These are phyloP conservation scores for Achlya flavicornis DNA, from an alignment of 2,888 invertebrate species.

Conservation along the genomic window DNA sequence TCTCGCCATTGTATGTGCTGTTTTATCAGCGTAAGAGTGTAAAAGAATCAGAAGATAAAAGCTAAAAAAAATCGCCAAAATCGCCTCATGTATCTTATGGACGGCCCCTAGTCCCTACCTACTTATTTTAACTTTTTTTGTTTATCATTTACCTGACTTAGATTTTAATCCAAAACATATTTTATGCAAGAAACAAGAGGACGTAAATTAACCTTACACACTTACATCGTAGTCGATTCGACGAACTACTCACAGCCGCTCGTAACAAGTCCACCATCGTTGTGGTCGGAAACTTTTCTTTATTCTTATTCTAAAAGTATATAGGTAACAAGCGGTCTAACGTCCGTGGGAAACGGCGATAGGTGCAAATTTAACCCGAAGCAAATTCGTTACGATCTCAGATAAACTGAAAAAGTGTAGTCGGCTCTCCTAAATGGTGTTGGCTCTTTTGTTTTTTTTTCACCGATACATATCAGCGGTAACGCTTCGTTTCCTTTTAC, in stretches of 20 bases:
- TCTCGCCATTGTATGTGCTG: too few relatives aligned
- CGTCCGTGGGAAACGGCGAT: conserved; percentile 59
- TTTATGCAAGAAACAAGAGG: neutral
- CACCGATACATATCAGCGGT: conserved; percentile 50
- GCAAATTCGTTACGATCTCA: conserved; percentile 55
- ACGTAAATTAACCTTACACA: neutral
- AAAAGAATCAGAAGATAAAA: too few relatives aligned
- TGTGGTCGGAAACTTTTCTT: conserved; percentile 34
- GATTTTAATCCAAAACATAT: too few relatives aligned
- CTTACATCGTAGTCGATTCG: neutral
- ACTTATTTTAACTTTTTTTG: too few relatives aligned
- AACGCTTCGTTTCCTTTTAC: conserved; percentile 48
- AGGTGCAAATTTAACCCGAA: conserved; percentile 61
- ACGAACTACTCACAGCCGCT: neutral
- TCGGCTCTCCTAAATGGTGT: conserved; percentile 44
- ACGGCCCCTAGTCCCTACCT: too few relatives aligned
- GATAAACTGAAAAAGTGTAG: conserved; percentile 54
- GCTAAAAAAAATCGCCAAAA: too few relatives aligned
- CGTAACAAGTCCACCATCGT: conserved; percentile 18
- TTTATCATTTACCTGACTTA: too few relatives aligned
- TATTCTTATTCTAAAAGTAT: conserved; percentile 24
- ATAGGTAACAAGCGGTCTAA: conserved; percentile 31
- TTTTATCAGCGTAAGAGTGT: too few relatives aligned
- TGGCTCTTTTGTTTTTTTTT: conserved; percentile 37
- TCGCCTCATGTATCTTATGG: too few relatives aligned